phyloP scores from a whole-genome alignment of 2,888 invertebrate species.

The Lagria hirta region DNA sequence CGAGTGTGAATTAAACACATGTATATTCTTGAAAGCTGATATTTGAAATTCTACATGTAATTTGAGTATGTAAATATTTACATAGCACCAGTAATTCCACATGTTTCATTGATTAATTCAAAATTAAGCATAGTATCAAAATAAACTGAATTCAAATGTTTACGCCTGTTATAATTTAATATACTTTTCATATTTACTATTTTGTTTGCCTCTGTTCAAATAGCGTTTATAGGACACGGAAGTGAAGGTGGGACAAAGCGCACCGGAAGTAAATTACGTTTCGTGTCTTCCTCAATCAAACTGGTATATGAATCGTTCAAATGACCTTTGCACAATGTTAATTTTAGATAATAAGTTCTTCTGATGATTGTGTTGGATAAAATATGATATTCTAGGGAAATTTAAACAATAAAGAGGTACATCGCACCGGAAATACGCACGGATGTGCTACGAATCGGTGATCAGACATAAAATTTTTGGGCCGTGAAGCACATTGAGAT shows the following conservation, averaged over 20 bases:
- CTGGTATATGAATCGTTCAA: constrained; percentile 14
- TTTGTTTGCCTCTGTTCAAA: constrained; percentile 8
- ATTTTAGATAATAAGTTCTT: constrained; percentile 11
- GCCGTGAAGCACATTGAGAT: constrained; percentile 6
- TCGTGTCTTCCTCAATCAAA: constrained; percentile 27
- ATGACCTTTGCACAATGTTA: constrained; percentile 21
- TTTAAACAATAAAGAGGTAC: constrained; percentile 7
- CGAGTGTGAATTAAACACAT: no score
- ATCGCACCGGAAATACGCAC: constrained; percentile 16
- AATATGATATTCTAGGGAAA: constrained; percentile 4
- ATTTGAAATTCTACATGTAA: no score
- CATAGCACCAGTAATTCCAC: no score
- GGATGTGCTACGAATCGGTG: constrained; percentile 19
- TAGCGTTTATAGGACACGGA: constrained; percentile 12
- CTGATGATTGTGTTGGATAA: not conserved
- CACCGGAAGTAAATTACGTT: constrained; percentile 22
- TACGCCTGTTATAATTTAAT: no score
- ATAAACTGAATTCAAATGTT: no score
- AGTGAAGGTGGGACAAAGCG: constrained; percentile 18
- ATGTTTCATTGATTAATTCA: no score
- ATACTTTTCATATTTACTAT: no score
- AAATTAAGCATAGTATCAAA: no score
- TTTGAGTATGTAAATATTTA: no score
- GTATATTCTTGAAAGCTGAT: no score
- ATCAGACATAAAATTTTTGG: constrained; percentile 10